These are phyloP conservation scores for Drosophila fungiperda DNA, from an alignment of 2,888 invertebrate species.

Conservation along the genomic window DNA sequence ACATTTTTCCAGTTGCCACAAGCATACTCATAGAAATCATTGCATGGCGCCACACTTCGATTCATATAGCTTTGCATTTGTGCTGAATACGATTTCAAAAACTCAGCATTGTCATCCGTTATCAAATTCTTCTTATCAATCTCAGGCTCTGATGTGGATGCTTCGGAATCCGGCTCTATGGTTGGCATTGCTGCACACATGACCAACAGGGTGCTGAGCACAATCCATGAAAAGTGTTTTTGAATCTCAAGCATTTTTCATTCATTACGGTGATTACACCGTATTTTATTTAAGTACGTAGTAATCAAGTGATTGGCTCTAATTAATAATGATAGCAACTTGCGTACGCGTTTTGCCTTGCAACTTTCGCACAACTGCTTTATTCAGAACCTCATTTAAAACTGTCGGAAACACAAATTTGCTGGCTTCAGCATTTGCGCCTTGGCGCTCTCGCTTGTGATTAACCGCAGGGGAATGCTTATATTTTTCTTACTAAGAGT, in stretches of 20 bases:
- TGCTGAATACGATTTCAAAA: slow-evolving; percentile 67
- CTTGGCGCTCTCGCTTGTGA: slow-evolving; percentile 23
- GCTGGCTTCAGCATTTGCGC: slow-evolving; percentile 9
- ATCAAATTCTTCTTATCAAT: slow-evolving; percentile 51
- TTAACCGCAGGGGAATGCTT: slow-evolving; percentile 1
- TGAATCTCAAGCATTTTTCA: slow-evolving; percentile 47
- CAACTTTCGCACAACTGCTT: slow-evolving; percentile 37
- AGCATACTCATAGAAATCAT: slow-evolving; percentile 83
- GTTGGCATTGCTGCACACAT: slow-evolving; percentile 43
- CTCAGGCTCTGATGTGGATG: slow-evolving; percentile 2
- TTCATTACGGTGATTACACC: slow-evolving; percentile 19
- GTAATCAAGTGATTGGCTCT: slow-evolving; percentile 45
- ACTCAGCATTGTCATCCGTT: slow-evolving; percentile 34
- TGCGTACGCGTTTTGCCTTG: slow-evolving; percentile 10
- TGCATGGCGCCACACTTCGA: slow-evolving; percentile 74
- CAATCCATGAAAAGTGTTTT: slow-evolving; percentile 13
- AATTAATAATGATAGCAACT: slow-evolving; percentile 35
- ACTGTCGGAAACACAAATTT: slow-evolving; percentile 50
- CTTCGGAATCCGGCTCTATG: background rate
- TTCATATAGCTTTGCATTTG: slow-evolving; percentile 82
- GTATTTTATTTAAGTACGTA: slow-evolving; percentile 18
- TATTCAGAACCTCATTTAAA: slow-evolving; percentile 44
- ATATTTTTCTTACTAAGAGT: slow-evolving; percentile 7
- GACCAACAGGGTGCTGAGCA: slow-evolving; percentile 20
- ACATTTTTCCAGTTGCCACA: slow-evolving; percentile 82